These are phyloP conservation scores for Fissipunctia ypsillon DNA, from an alignment of 2,888 invertebrate genomes.

Conservation along the genomic window DNA sequence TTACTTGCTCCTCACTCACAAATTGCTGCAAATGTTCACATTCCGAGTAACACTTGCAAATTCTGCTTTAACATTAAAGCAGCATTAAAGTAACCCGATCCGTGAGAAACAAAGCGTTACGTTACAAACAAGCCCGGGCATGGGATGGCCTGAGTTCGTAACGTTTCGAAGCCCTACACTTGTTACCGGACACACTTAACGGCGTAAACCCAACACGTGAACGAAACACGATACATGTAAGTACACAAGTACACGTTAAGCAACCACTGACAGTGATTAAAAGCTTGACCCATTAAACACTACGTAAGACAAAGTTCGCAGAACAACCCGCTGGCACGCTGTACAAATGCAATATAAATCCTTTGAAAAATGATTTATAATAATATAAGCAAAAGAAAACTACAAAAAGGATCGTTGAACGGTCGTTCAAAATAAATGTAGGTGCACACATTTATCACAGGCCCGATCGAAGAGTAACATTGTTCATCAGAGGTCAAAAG, in stretches of 20 bases:
- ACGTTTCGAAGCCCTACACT: constrained; percentile 71
- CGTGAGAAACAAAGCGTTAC: constrained; percentile 78
- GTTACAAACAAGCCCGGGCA: constrained; percentile 72
- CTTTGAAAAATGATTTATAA: constrained; percentile 55
- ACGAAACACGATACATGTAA: constrained; percentile 74
- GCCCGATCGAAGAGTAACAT: constrained; percentile 67
- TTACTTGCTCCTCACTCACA: constrained; percentile 50
- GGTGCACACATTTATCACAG: constrained; percentile 69
- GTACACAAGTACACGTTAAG: constrained; percentile 71
- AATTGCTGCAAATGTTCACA: constrained; percentile 59
- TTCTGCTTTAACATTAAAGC: constrained; percentile 68
- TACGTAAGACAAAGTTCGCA: constrained; percentile 64
- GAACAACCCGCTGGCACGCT: constrained; percentile 56
- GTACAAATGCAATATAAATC: constrained; percentile 44
- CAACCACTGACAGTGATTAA: constrained; percentile 74
- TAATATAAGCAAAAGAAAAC: constrained; percentile 53
- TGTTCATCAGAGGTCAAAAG: constrained; percentile 76
- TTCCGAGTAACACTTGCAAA: constrained; percentile 58
- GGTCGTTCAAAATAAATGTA: constrained; percentile 52
- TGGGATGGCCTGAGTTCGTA: constrained; percentile 66
- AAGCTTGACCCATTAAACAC: constrained; percentile 74
- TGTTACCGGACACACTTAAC: constrained; percentile 72
- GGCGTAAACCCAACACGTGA: constrained; percentile 74
- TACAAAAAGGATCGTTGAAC: constrained; percentile 47
- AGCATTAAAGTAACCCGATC: constrained; percentile 72